These are phyloP conservation scores for Montipora capricornis DNA, from an alignment of 64 coral and sea anemone genomes.

Conservation along the genomic window DNA sequence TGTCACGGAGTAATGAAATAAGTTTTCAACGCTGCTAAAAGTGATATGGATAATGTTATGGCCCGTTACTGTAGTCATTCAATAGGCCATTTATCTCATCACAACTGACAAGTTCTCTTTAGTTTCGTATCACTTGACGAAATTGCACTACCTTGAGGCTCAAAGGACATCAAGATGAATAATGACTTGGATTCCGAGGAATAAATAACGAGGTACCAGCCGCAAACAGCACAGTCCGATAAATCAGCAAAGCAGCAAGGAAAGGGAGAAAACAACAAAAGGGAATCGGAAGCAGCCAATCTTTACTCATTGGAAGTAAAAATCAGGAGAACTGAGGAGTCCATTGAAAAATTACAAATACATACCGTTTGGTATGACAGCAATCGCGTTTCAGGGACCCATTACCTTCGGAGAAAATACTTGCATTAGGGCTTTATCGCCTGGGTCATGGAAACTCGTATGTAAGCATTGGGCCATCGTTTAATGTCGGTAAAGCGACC, in stretches of 20 bases:
- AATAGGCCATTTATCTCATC: no score
- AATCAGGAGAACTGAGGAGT: neutral
- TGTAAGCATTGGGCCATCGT: constrained; percentile 4
- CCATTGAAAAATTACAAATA: no score
- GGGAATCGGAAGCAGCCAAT: neutral
- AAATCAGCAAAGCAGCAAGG: neutral
- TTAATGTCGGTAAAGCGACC: constrained; percentile 1
- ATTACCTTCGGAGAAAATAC: neutral
- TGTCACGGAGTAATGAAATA: no score
- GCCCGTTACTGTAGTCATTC: no score
- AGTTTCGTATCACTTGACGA: no score
- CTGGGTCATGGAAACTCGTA: neutral
- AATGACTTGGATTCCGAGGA: neutral
- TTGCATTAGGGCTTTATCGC: neutral
- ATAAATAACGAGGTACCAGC: neutral
- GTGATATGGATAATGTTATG: no score
- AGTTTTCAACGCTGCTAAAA: no score
- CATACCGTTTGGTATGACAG: neutral
- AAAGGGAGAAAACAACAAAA: neutral
- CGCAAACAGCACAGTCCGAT: neutral
- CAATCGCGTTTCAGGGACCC: neutral
- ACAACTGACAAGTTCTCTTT: no score
- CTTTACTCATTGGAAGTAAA: neutral
- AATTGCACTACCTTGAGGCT: neutral
- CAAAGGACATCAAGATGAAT: no score